Evolutionary conservation across 2,888 invertebrate species (phyloP), one percentile per base, ranked within the genome.

Genomic region (Incurvaria masculella): DNA sequence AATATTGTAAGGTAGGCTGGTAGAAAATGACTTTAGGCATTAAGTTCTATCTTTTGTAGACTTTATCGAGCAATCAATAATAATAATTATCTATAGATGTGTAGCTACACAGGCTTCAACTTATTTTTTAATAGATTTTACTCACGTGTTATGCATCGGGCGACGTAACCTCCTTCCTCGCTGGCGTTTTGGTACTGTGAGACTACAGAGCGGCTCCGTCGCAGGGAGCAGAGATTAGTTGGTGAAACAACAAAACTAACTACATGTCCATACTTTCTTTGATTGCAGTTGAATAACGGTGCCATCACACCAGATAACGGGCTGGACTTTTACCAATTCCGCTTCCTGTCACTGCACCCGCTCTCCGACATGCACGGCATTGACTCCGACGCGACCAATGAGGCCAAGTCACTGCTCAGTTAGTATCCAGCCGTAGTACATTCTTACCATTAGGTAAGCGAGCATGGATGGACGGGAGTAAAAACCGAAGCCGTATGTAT

Each of bases 291-390:
- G 4, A 60, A 70, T 46, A 61, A 68, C 47, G 80, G 80, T 40
- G 72, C 63, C 1, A 62, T 82, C 6, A 64, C 65, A 44, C 65
- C 78, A 44, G 84, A 87, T 60, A 78, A 81, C 48, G 66, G 80
- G 44, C 76, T 86, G 44, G 86, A 87, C 63, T 76, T 86, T 56
- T 86, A 80, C 63, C 85, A 86, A 84, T 78, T 89, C 56, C 81
- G 84, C 51, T 72, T 87, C 54, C 69, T 78, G 40, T 81, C 83
- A 10, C 72, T 89, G 19, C 84, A 85, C 58, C 74, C 83, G 10
- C 64, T 89, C 18, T 74, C 82, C 16, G 85, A 88, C 59, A 69
- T 72, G 48, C 82, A 89, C 62, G 87, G 87, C 4, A 79, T 81
- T 44, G 82, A 84, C 60, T 86, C 89, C 1, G 69, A 80, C 10